Conservation (phyloP, 2,797 vertebrate genomes). For the Paedocypris micromegethes region DNA sequence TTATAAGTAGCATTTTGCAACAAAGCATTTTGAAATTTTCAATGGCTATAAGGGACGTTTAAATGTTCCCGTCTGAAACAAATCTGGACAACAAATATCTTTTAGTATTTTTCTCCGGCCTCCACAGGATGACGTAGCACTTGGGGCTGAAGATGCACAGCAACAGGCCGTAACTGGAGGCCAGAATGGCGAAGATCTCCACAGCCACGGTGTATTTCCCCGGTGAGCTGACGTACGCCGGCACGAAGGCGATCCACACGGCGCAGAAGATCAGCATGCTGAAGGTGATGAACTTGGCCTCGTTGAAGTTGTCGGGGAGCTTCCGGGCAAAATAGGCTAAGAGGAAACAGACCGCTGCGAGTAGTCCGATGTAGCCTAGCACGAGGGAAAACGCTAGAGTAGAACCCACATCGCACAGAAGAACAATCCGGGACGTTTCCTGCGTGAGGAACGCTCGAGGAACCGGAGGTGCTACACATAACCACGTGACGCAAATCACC, state of each 20-base stretch:
- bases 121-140: conserved; percentile 59
- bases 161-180: conserved; percentile 57
- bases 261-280: conserved; percentile 62
- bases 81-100: conserved; percentile 52
- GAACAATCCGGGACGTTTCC: conserved; percentile 50
- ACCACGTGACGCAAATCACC: conserved; percentile 68
- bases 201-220: conserved; percentile 59
- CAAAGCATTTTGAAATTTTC: no score
- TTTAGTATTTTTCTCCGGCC: conserved; percentile 56
- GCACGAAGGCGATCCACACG: conserved; percentile 58
- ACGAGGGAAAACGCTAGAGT: conserved; percentile 51
- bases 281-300: conserved; percentile 61
- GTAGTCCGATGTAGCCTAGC: conserved; percentile 56
- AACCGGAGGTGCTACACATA: conserved; percentile 61
- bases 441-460: conserved; percentile 60
- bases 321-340: conserved; percentile 57
- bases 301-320: conserved; percentile 58
- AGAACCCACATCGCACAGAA: conserved; percentile 58
- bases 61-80: conserved; percentile 21
- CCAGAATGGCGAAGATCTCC: conserved; percentile 60
- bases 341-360: conserved; percentile 53
- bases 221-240: conserved; percentile 56
- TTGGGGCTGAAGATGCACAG: conserved; percentile 60
- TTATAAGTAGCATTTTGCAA: no score
- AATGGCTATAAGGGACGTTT: neutral